phyloP scores from a whole-genome alignment of 2,797 vertebrate species.

The Rhadinocentrus ornatus region DNA sequence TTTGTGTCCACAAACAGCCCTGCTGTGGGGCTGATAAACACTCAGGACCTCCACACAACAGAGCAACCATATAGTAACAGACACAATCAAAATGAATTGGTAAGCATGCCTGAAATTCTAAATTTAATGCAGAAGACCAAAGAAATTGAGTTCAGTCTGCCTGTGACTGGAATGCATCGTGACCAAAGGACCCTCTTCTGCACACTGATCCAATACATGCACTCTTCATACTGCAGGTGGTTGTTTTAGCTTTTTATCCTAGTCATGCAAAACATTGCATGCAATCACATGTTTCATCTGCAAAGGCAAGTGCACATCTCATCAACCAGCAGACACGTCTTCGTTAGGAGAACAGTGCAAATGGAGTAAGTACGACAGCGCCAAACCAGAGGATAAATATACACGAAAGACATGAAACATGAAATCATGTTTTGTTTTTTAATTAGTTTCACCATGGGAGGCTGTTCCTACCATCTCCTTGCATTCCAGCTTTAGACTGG shows the following conservation, averaged over 20 bases:
- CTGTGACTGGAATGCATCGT: background rate
- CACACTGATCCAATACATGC: background rate
- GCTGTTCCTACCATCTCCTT: background rate
- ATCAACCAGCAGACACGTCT: background rate
- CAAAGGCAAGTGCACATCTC: background rate
- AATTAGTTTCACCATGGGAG: background rate
- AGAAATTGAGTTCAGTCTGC: background rate
- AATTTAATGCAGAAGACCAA: background rate
- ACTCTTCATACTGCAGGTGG: background rate
- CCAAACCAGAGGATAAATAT: background rate
- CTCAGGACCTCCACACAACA: constrained; percentile 15
- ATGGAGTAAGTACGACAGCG: background rate
- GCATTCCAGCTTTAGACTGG: background rate
- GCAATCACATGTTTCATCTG: background rate
- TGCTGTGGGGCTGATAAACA: constrained; percentile 14
- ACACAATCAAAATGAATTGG: background rate
- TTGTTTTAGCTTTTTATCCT: background rate
- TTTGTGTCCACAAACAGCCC: constrained; percentile 7
- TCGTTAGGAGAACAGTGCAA: background rate
- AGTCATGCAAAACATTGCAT: background rate
- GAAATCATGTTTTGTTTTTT: background rate
- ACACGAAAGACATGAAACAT: too few species aligned
- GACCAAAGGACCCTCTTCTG: background rate
- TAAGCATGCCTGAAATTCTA: background rate
- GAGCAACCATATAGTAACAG: background rate